Evolutionary conservation across 2,797 vertebrate species (phyloP), one percentile per base, ranked within the genome.

Genomic region (Chaetodon trifasciatus): DNA sequence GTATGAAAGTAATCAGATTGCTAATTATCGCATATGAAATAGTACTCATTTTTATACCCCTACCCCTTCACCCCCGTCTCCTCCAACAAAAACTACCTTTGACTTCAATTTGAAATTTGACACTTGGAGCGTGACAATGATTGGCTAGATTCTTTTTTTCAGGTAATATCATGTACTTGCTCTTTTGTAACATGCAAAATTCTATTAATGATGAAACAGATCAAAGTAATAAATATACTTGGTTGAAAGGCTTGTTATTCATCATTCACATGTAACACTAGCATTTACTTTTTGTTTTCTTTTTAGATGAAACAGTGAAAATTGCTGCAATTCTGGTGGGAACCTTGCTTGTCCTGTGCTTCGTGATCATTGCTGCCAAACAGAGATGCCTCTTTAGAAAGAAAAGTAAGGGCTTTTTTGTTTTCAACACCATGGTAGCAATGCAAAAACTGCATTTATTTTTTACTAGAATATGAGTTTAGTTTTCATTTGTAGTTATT

Each of bases 341-440:
- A 70, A 8, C 28, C 19, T 37, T 89, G 17, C 17, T 81, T 0
- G 0, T 85, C 21, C 8, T 82, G 42, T 84, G 60, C 62, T 19
- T 89, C 28, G 0, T 78, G 17, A 6, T 87, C 16, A 17, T 53
- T 70, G 74, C 68, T 24, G n/a, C 68, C 24, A 86, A 39, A 58
- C 58, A 65, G 67, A 88, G 24, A 65, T 9, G 11, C 7, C 12
- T 68, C 19, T 17, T 57, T 8, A 76, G 69, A 67, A 28, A 73
- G n/a, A 90, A 78, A 83, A 64, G 94, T 94, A 86, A 91, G 78
- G 5, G 37, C 4, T 0, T 50, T 78, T 55, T 23, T 66, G 19
- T 28, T 55, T 39, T 71, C 44, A 68, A n/a, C 15, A 61, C 58
- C 1, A 39, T 37, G 6, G 16, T 17, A 28, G 28, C 6, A 52